Evolutionary conservation across 1,140 invertebrate species (phyloP).

Genomic region (Pseudomyrmex gracilis): DNA sequence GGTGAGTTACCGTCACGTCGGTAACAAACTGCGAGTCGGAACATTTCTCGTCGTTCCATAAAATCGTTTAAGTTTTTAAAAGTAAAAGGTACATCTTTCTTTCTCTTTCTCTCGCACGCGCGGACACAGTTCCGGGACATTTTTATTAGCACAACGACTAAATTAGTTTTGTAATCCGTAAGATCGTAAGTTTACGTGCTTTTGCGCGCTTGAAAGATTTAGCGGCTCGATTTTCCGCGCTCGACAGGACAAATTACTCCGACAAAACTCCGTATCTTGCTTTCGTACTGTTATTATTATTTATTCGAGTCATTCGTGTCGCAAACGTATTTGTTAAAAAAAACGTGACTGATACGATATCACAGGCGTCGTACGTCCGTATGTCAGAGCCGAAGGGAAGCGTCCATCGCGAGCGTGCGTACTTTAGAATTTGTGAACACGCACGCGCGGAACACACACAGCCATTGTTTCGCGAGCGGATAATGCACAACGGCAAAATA

Average conservation of each 20-base stretch:
- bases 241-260: slow-evolving; percentile 20
- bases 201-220: slow-evolving; percentile 35
- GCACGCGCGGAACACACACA: slow-evolving; percentile 7
- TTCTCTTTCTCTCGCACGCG: no score
- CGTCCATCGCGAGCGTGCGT: neutral
- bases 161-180: slow-evolving; percentile 57
- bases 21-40: slow-evolving; percentile 50
- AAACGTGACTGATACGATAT: slow-evolving; percentile 37
- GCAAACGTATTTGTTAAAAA: slow-evolving; percentile 12
- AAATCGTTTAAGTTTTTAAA: slow-evolving; percentile 58
- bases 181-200: slow-evolving; percentile 28
- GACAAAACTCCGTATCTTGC: neutral
- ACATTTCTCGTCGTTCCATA: slow-evolving; percentile 43
- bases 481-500: slow-evolving; percentile 5
- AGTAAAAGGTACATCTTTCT: slow-evolving; percentile 18
- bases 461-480: slow-evolving; percentile 22
- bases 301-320: no score
- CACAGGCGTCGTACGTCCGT: no score
- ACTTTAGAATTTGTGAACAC: slow-evolving; percentile 15
- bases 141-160: slow-evolving; percentile 56
- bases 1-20: slow-evolving; percentile 49
- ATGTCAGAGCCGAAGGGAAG: neutral
- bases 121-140: slow-evolving; percentile 15
- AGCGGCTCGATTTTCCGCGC: slow-evolving; percentile 13
- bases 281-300: neutral